phyloP scores from a whole-genome alignment of 2,888 invertebrate genomes.

The Eupithecia insigniata region DNA sequence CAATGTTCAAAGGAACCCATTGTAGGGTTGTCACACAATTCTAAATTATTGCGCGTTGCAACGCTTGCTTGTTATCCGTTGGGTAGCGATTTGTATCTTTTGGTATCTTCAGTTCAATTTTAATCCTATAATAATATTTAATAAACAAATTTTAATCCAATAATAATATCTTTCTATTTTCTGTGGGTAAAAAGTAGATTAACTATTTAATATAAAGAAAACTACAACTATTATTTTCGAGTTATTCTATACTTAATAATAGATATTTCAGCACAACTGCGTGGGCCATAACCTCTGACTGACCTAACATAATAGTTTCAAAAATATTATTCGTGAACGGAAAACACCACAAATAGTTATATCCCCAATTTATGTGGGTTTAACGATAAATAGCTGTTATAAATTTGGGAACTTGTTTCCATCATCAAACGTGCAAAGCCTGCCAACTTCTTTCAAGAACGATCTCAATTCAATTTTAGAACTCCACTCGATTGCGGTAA shows the following conservation, averaged over 20 bases:
- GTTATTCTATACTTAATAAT: too few species aligned
- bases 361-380: neutral
- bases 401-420: neutral
- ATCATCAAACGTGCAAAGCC: slow-evolving; percentile 9
- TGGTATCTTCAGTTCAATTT: neutral
- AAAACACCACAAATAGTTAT: neutral
- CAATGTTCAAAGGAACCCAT: neutral
- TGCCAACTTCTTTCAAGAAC: slow-evolving; percentile 1
- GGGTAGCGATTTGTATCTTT: neutral
- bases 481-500: slow-evolving; percentile 7
- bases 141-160: too few species aligned
- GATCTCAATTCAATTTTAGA: slow-evolving; percentile 15
- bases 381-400: neutral
- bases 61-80: neutral
- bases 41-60: slow-evolving; percentile 3
- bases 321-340: neutral
- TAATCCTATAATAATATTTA: too few species aligned
- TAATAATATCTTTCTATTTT: neutral
- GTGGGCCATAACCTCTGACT: neutral
- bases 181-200: neutral
- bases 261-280: neutral
- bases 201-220: neutral
- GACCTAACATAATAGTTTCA: neutral
- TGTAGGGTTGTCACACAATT: slow-evolving; percentile 4
- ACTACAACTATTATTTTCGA: too few species aligned